phyloP scores from a whole-genome alignment of 2,113 vertebrate species.

The Pogonocichla stellata region DNA sequence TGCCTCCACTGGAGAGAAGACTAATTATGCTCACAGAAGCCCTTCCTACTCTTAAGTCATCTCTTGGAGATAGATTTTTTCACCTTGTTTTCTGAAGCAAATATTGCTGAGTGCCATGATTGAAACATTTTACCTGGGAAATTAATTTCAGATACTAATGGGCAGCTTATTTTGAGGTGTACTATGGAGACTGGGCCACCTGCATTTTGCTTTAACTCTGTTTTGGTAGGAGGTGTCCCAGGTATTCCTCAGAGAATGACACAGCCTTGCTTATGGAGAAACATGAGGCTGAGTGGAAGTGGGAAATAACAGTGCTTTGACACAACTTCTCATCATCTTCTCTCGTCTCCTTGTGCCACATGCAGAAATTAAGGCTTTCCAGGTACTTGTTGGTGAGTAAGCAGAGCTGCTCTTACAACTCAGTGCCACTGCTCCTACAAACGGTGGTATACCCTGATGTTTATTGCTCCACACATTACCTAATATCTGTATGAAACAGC shows the following conservation, averaged over 20 bases:
- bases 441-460: background rate
- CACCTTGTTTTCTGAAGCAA: background rate
- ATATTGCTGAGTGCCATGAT: background rate
- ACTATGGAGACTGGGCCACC: background rate
- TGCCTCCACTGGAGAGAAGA: background rate
- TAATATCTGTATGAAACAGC: background rate
- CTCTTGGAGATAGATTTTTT: background rate
- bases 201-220: background rate
- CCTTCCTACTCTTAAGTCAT: background rate
- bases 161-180: background rate
- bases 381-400: background rate
- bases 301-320: background rate
- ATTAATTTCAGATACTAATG: background rate
- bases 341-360: background rate
- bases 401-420: background rate
- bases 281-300: rapidly evolving
- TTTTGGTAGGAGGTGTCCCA: background rate
- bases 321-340: background rate
- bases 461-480: background rate
- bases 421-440: background rate
- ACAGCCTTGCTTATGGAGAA: background rate
- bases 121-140: background rate
- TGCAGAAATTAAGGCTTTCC: background rate
- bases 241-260: background rate
- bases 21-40: background rate